Conservation (phyloP, 2,888 invertebrate species). For the Margaritifera margaritifera region DNA sequence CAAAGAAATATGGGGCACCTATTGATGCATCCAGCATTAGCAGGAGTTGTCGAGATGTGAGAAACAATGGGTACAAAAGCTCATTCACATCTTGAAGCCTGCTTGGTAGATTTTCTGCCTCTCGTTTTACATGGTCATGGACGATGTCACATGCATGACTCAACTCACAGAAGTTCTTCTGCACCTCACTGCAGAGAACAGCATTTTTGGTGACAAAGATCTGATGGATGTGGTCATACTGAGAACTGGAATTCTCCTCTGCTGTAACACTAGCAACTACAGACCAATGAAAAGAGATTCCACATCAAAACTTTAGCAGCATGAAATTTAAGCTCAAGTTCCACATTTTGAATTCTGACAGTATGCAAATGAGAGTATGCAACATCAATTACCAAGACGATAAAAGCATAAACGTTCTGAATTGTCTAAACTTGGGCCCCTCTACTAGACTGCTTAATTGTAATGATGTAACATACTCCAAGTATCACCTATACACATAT, state of each 20-base stretch:
- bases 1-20: constrained; percentile 54
- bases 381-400: too few species aligned
- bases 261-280: too few species aligned
- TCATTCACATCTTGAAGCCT: constrained; percentile 45
- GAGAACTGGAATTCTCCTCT: neutral
- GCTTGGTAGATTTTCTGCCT: constrained; percentile 37
- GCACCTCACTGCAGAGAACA: constrained; percentile 62
- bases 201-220: constrained; percentile 64
- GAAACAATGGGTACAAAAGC: constrained; percentile 55
- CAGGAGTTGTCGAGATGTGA: constrained; percentile 61
- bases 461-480: too few species aligned
- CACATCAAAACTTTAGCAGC: too few species aligned
- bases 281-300: too few species aligned
- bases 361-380: too few species aligned
- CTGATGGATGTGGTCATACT: constrained; percentile 38
- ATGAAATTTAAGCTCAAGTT: too few species aligned
- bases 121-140: constrained; percentile 31
- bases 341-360: too few species aligned
- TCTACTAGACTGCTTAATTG: too few species aligned
- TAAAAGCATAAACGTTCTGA: too few species aligned
- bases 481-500: too few species aligned
- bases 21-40: constrained; percentile 63
- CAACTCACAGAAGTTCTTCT: constrained; percentile 63
- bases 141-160: constrained; percentile 50
- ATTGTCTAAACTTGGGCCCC: too few species aligned